Evolutionary conservation across 2,888 invertebrate species (phyloP).

Genomic region (Thelaira solivaga): DNA sequence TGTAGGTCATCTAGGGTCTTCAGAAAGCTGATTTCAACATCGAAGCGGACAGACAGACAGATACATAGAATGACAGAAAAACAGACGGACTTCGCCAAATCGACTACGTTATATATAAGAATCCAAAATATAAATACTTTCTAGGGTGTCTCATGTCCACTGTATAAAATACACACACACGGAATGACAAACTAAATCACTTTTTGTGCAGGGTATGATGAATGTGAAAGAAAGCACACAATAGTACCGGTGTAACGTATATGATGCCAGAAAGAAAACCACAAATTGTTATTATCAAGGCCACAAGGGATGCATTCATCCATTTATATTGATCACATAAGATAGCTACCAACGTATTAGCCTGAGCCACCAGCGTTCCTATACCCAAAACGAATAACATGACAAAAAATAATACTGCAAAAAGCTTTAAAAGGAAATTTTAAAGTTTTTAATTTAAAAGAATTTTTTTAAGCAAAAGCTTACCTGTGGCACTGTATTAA

Average conservation of each 20-base stretch:
- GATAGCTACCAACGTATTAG: constrained; percentile 82
- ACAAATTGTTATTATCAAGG: constrained; percentile 78
- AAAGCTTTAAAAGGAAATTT: constrained; percentile 77
- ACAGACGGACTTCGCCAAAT: no score
- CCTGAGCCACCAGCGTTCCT: constrained; percentile 86
- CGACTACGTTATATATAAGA: no score
- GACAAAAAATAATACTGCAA: constrained; percentile 86
- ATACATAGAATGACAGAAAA: no score
- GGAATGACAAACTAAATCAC: no score
- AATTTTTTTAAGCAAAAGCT: background rate
- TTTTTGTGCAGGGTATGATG: no score
- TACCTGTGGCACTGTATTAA: constrained; percentile 82
- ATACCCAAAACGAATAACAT: constrained; percentile 88
- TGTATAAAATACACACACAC: no score
- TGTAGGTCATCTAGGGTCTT: no score
- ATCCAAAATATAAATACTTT: no score
- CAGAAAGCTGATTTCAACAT: no score
- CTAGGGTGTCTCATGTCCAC: no score
- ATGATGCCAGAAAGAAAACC: constrained; percentile 84
- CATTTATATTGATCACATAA: constrained; percentile 83
- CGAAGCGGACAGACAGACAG: no score
- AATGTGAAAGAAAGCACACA: no score
- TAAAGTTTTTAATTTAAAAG: background rate
- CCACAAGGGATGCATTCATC: constrained; percentile 80
- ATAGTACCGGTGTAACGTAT: constrained; percentile 82